Evolutionary conservation across 2,113 vertebrate genomes (phyloP).

Genomic region (Fukomys damarensis): DNA sequence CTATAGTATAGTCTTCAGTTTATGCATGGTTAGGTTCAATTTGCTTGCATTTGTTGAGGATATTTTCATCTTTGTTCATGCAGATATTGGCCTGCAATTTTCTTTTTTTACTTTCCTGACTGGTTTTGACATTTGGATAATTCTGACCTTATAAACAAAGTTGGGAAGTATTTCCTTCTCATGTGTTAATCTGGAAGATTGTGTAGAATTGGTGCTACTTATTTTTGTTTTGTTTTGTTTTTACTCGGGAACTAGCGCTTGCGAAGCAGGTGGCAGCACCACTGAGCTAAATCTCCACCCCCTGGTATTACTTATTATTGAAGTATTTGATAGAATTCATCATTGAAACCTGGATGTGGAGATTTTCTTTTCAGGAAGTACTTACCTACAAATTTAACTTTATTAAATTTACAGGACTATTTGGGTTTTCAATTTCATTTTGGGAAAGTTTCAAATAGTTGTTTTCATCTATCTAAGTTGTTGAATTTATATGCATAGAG

Average conservation of each 20-base stretch:
- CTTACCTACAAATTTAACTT: constrained; percentile 9
- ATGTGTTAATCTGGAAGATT: constrained; percentile 25
- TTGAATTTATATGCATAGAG: neutral
- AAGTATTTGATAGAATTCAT: constrained; percentile 21
- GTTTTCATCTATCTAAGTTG: neutral
- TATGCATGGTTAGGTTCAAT: neutral
- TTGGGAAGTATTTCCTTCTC: neutral
- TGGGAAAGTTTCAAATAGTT: neutral
- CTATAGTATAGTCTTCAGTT: neutral
- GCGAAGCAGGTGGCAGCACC: too few species aligned
- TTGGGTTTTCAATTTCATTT: neutral
- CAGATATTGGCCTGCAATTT: neutral
- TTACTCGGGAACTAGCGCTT: too few species aligned
- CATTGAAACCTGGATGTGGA: neutral
- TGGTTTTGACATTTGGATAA: neutral
- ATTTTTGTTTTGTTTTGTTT: too few species aligned
- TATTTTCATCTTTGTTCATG: neutral
- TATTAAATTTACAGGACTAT: neutral
- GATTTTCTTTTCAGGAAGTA: neutral
- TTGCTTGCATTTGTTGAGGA: neutral
- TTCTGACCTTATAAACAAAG: neutral
- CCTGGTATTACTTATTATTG: too few species aligned
- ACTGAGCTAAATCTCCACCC: too few species aligned
- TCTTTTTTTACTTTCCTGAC: neutral
- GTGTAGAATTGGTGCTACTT: neutral